Evolutionary conservation across 1,140 invertebrate genomes (phyloP), one percentile per base, ranked within the genome.

Genomic region (Wiebesia pumilae): DNA sequence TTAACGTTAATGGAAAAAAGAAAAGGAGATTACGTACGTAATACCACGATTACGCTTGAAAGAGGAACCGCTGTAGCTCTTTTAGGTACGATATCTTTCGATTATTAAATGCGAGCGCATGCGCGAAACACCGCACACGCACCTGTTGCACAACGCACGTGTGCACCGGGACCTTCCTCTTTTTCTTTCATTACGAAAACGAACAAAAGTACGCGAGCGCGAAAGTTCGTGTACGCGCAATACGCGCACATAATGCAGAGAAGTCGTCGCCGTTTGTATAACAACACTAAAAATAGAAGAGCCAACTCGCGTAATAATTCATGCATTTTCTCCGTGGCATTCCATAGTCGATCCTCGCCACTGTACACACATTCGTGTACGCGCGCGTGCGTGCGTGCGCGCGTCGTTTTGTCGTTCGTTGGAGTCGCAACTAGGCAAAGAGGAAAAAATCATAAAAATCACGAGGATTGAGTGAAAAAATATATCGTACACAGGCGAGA

Each of bases 291-390:
- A 75, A 83, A 83, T 83, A 77, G 51, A 75, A 67, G 71, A 58
- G 9, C 40, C 21, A 33, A 30, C 73, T 71, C 43, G n/a, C 62
- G 75, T 80, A 85, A 80, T 85, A 69, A 79, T 85, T 80, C 75
- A 85, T 71, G 77, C 38, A 85, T 85, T 85, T 85, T 85, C 77
- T 69, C 62, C 40, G 35, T 38, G 82, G 33, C 83, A 84, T 84
- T 77, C n/a, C 73, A 14, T 19, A 3, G 24, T 0, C 24, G 9
- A 9, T 16, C 1, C 65, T 40, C 51, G 67, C 6, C 24, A 14
- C 3, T 27, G 2, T 27, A 10, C 27, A 6, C 51, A 9, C 19
- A 16, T 19, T 33, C 58, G 79, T 65, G 30, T 54, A 40, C 24
- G 19, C 2, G 77, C n/a, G 14, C 27, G 47, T 33, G 14, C 10